Conservation (phyloP, 2,797 vertebrate genomes). For the Crenichthys baileyi region DNA sequence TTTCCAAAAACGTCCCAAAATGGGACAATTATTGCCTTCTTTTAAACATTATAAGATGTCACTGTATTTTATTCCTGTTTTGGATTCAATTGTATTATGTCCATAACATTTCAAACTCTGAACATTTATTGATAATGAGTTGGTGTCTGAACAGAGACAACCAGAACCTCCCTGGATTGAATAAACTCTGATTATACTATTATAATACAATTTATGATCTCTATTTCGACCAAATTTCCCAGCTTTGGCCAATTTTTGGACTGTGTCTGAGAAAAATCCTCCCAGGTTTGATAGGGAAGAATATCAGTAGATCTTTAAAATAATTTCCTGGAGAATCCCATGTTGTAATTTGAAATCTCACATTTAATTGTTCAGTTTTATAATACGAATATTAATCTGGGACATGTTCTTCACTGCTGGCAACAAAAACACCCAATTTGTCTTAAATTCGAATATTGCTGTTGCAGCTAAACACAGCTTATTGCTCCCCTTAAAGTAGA, state of each 20-base stretch:
- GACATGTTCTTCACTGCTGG: neutral
- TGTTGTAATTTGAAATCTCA: too few species aligned
- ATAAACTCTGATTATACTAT: neutral
- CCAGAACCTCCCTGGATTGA: neutral
- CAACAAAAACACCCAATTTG: neutral
- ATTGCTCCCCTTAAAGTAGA: constrained; percentile 10
- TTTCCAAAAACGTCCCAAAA: neutral
- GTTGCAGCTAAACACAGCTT: neutral
- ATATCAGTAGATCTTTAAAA: too few species aligned
- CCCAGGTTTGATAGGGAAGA: too few species aligned
- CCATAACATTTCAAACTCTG: neutral
- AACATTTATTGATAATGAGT: too few species aligned
- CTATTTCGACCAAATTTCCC: too few species aligned
- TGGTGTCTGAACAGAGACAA: neutral
- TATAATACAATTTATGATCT: too few species aligned
- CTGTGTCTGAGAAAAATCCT: too few species aligned
- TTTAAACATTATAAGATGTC: neutral
- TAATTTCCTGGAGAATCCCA: too few species aligned
- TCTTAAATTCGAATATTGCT: constrained; percentile 2
- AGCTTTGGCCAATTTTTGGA: too few species aligned
- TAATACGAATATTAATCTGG: neutral
- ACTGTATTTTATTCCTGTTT: neutral
- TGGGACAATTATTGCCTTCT: neutral
- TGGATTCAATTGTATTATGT: neutral
- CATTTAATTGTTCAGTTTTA: neutral